Base-by-base conservation (phyloP, 2,797 vertebrate species). In the Mionectes olivaceus region DNA sequence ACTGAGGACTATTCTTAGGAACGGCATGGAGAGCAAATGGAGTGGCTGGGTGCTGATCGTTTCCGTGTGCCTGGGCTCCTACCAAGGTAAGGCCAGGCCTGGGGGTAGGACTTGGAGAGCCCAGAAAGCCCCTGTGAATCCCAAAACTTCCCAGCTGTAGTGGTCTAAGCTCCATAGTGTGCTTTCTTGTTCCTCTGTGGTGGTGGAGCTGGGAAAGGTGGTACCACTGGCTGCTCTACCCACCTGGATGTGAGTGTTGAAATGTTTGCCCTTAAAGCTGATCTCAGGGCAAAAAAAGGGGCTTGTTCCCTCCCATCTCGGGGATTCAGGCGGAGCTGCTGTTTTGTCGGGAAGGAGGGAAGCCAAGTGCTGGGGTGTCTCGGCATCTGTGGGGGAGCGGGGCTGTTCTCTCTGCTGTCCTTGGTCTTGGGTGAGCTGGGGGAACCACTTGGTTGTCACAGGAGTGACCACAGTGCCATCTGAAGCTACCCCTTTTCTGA, bases 11-110 rank as follows among this genome's bases (percentile, higher is more conserved):
- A 23, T n/a, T 61, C 90, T 41, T 30, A 43, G 88, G 97, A 84
- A 77, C 89, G 9, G 59, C 70, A 93, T 97, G 94, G 89, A 94
- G 75, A 87, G 67, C 90, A 90, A 67, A 74, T 96, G 97, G 97
- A 95, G 89, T 49, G 92, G 85, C 79, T 97, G 96, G 96, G 69
- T 96, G 74, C 80, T 98, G 94, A 74, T 98, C 43, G 27, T 98
- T 14, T 70, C 82, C 33, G 10, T 98, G 83, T 97, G 95, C 84
- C 85, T 98, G 95, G 95, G 96, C 78, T 96, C 93, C 71, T 97
- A 95, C 83, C 96, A 89, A 98, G 98, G 98, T 98, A 98, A 97
- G 97, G 91, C 82, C 68, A 65, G 74, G 60, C 49, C 56, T 91
- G 82, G 55, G 77, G 44, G 3, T 23, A 53, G 79, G 64, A 21